Base-by-base conservation (phyloP, 2,888 invertebrate species). In the Tetrapedia diversipes region DNA sequence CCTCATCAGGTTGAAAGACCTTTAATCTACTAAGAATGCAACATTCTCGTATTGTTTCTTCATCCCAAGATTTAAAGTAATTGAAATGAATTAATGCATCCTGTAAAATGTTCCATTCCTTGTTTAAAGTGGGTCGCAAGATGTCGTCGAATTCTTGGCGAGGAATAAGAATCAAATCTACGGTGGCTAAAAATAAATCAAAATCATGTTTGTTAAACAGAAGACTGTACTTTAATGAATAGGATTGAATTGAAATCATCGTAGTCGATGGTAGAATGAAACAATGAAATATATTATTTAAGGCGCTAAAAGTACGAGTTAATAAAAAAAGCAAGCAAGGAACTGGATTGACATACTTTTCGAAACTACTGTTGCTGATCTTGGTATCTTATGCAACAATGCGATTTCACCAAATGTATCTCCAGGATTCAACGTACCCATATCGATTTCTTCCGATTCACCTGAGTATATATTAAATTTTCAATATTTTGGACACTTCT, bases 391-490 rank as follows among this genome's bases (percentile, higher is more conserved):
- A 81, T 95, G 94, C 63, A 95, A 88, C 45, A 95, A 89, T 0
- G 95, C 94, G 16, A 95, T 93, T 90, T 95, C 95, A 0, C 95
- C 95, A 83, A 95, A 95, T 92, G 94, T 94, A 65, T 94, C 94
- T 0, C 95, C 95, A 0, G 93, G 79, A 29, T 92, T 92, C 90
- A 95, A 92, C 0, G 87, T 87, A 6, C 94, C 94, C 10, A 94
- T 90, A 19, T 94, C 93, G 27, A 85, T 74, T 70, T 85, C 77
- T 39, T 68, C 77, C 6, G 82, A 53, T 29, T 90, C 89, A 4
- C 86, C 90, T 90, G 53, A 57, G 2, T 1, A 22, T n/a, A 24
- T n/a, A 45, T 22, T 16, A 56, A 24, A 34, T 68, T 34, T 57
- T 56, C n/a, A 39, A 32, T 51, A 11, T 19, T 14, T 51, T 11